Percentiles rank a stretch among this genome's conserved stretches.
Evolutionary conservation across 53 echinoderm and acorn worm genomes (phyloP).

Genomic region (Antedon mediterranea): DNA sequence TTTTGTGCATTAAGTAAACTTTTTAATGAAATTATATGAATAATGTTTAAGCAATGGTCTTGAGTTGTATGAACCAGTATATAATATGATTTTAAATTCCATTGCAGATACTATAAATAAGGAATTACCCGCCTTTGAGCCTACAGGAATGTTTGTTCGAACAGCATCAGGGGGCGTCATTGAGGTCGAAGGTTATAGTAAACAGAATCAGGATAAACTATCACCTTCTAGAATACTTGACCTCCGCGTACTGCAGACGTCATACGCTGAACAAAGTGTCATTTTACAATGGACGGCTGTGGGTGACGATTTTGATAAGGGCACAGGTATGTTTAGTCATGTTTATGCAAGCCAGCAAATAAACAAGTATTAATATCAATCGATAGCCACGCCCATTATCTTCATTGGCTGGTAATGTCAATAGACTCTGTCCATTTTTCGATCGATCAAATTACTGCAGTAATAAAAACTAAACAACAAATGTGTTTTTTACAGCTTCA

Average conservation of each 20-base stretch:
- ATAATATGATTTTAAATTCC: background rate
- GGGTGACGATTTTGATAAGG: constrained; percentile 29
- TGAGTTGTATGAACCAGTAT: too few species aligned
- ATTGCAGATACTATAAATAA: background rate
- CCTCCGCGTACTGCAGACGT: constrained; percentile 5
- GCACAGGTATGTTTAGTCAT: constrained; percentile 5
- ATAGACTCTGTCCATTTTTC: too few species aligned
- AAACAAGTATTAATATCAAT: too few species aligned
- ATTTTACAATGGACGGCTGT: constrained; percentile 28
- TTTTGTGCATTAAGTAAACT: too few species aligned
- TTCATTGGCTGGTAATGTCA: too few species aligned
- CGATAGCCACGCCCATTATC: too few species aligned
- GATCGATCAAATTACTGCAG: too few species aligned
- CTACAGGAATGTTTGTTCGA: constrained; percentile 21
- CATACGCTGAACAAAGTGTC: constrained; percentile 11
- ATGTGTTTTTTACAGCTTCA: constrained; percentile 7
- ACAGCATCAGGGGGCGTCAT: constrained; percentile 18
- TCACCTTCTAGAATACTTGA: constrained; percentile 23
- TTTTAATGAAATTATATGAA: too few species aligned
- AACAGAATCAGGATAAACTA: constrained; percentile 1
- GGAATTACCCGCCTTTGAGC: constrained; percentile 12
- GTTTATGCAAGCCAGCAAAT: too few species aligned
- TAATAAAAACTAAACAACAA: too few species aligned
- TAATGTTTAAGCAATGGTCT: too few species aligned
- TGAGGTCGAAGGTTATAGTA: constrained; percentile 14